Conservation (phyloP, 2,113 vertebrate species). For the rat (Rattus norvegicus) region GRCr8 NC_086035.1:62796001-62796500, state of each 20-base stretch:
- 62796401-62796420: neutral
- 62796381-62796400: neutral
- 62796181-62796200: too few relatives aligned
- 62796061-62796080: too few relatives aligned
- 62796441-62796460: neutral
- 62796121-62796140: neutral
- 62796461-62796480: neutral
- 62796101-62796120: too few relatives aligned
- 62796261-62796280: neutral
- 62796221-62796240: neutral
- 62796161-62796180: neutral
- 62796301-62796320: constrained; percentile 3
- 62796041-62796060: too few relatives aligned
- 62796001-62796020: too few relatives aligned
- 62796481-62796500: too few relatives aligned
- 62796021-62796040: too few relatives aligned
- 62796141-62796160: neutral
- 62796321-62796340: neutral
- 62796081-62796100: too few relatives aligned
- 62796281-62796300: neutral
- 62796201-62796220: neutral
- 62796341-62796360: neutral
- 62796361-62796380: neutral
- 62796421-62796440: neutral
- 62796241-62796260: neutral